Conservation (phyloP, 2,113 vertebrate species). For the Promerops cafer region DNA sequence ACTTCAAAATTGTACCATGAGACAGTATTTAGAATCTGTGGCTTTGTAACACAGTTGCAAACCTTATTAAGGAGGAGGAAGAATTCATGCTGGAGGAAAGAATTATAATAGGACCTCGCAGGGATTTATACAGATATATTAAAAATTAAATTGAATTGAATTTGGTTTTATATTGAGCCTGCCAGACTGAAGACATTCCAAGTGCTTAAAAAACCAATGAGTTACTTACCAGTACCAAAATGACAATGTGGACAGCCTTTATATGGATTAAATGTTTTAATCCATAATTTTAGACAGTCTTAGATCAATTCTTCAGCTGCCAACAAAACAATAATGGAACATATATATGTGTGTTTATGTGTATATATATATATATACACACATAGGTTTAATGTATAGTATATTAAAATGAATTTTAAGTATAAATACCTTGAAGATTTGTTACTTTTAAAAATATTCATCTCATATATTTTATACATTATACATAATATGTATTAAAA, state of each 20-base stretch:
- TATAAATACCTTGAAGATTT: background rate
- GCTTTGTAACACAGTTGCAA: slow-evolving; percentile 5
- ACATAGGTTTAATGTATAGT: background rate
- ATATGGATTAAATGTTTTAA: background rate
- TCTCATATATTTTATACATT: background rate
- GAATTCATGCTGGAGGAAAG: slow-evolving; percentile 43
- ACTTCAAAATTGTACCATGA: slow-evolving; percentile 6
- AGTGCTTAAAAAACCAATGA: background rate
- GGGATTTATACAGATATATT: slow-evolving; percentile 40
- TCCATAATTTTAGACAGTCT: background rate
- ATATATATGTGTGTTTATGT: background rate
- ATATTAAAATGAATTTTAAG: background rate
- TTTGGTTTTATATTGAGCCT: slow-evolving; percentile 27
- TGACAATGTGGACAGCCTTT: background rate
- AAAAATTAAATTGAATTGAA: slow-evolving; percentile 35
- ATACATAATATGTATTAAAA: background rate
- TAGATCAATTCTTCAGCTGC: background rate
- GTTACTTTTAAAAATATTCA: background rate
- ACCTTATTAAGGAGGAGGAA: slow-evolving; percentile 14
- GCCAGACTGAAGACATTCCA: background rate
- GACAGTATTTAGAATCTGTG: slow-evolving; percentile 14
- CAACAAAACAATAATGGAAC: background rate
- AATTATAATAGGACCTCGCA: slow-evolving; percentile 25
- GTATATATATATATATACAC: background rate
- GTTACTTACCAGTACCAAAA: background rate